phyloP scores from a whole-genome alignment of 2,888 invertebrate species.

The Epinotia bilunana region DNA sequence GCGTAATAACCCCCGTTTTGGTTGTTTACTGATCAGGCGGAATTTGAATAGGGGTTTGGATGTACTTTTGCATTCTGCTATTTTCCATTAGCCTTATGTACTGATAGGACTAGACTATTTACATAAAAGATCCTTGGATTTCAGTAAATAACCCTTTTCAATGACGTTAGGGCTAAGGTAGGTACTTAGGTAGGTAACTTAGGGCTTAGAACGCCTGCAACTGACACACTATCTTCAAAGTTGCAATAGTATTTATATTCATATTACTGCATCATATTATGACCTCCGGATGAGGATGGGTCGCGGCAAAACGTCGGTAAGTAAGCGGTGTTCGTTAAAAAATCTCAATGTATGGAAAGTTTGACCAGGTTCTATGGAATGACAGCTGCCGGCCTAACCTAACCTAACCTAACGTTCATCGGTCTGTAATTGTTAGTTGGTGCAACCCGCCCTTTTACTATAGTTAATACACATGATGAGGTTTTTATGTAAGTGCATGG shows the following conservation, averaged over 20 bases:
- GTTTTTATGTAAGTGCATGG: background rate
- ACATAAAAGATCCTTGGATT: background rate
- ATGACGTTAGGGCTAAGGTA: background rate
- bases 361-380: no score
- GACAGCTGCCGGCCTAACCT: no score
- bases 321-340: no score
- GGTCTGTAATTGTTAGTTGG: no score
- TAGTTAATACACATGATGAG: background rate
- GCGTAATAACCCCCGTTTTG: constrained; percentile 34
- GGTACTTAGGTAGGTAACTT: no score
- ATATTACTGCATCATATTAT: no score
- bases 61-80: constrained; percentile 24
- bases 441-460: background rate
- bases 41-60: constrained; percentile 32
- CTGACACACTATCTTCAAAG: background rate
- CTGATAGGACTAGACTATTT: background rate
- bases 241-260: background rate
- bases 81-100: constrained; percentile 9
- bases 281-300: no score
- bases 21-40: constrained; percentile 35
- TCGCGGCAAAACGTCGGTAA: no score
- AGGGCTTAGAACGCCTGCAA: background rate
- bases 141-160: background rate
- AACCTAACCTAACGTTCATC: no score
- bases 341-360: no score